These are phyloP conservation scores for Erannis defoliaria DNA, from an alignment of 2,888 invertebrate genomes.

Conservation along the genomic window DNA sequence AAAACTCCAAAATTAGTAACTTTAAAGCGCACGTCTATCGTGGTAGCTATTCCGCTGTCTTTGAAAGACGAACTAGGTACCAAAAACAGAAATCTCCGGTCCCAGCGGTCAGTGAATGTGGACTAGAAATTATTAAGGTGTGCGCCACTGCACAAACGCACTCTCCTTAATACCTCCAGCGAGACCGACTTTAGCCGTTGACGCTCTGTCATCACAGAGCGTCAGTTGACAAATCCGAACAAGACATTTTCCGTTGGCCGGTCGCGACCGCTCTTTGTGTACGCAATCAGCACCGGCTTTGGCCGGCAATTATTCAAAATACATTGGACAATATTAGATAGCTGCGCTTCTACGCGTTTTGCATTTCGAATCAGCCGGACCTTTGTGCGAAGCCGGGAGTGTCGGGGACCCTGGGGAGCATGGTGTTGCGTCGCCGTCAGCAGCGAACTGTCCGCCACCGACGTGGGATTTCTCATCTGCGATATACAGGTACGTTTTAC, in stretches of 20 bases:
- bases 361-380: slow-evolving; percentile 84
- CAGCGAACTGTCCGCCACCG: slow-evolving; percentile 67
- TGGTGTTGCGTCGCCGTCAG: slow-evolving; percentile 71
- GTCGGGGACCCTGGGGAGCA: slow-evolving; percentile 65
- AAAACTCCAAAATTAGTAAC: not conserved
- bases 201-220: slow-evolving; percentile 43
- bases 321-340: slow-evolving; percentile 85
- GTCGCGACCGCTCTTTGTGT: slow-evolving; percentile 71
- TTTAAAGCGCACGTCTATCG: not conserved
- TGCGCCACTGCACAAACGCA: slow-evolving; percentile 21
- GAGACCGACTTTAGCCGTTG: slow-evolving; percentile 40
- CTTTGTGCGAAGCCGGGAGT: slow-evolving; percentile 63
- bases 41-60: not conserved
- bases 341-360: slow-evolving; percentile 82
- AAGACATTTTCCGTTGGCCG: slow-evolving; percentile 76
- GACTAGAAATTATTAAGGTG: slow-evolving; percentile 27
- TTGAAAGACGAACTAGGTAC: not conserved
- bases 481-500: slow-evolving; percentile 26
- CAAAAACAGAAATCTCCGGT: slow-evolving; percentile 8
- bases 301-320: slow-evolving; percentile 84
- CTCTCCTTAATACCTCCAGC: slow-evolving; percentile 38
- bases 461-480: slow-evolving; percentile 63
- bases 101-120: not conserved
- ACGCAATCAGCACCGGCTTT: slow-evolving; percentile 74
- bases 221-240: slow-evolving; percentile 60